Evolutionary conservation across 1,140 invertebrate genomes (phyloP).

Genomic region (Ptiloglossa arizonensis): DNA sequence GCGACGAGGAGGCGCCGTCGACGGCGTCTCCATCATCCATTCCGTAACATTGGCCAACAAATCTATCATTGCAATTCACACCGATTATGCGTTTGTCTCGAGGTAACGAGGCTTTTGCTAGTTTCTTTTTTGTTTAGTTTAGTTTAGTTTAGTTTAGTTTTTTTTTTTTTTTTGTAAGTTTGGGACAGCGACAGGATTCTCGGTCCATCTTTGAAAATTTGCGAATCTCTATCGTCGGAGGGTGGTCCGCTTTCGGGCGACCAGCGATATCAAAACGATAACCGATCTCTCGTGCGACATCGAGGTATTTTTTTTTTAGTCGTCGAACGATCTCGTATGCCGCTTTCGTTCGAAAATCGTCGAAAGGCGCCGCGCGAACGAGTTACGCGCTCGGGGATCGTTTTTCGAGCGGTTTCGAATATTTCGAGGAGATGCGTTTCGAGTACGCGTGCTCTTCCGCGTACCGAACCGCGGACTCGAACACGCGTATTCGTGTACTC

Average conservation of each 20-base stretch:
- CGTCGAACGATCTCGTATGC: background rate
- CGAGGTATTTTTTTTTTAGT: no score
- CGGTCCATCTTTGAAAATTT: background rate
- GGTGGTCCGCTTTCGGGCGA: background rate
- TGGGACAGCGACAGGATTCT: constrained; percentile 8
- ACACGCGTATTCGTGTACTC: constrained; percentile 12
- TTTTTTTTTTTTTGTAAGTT: no score
- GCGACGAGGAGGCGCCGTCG: constrained; percentile 73
- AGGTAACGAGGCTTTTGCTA: constrained; percentile 3
- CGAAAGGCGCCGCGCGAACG: background rate
- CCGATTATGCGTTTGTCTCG: constrained; percentile 58
- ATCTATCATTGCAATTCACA: constrained; percentile 76
- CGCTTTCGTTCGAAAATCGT: constrained; percentile 4
- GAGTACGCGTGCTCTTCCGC: constrained; percentile 14
- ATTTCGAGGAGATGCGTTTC: background rate
- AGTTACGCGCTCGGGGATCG: background rate
- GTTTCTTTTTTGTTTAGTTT: background rate
- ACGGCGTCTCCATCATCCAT: constrained; percentile 73
- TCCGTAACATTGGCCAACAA: constrained; percentile 77
- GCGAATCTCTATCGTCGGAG: background rate
- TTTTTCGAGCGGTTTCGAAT: background rate
- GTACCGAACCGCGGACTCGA: background rate
- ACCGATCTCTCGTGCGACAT: background rate
- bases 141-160: background rate
- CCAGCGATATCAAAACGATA: background rate